These are phyloP conservation scores for Sylvia borin DNA, from an alignment of 2,797 vertebrate genomes.

Conservation along the genomic window DNA sequence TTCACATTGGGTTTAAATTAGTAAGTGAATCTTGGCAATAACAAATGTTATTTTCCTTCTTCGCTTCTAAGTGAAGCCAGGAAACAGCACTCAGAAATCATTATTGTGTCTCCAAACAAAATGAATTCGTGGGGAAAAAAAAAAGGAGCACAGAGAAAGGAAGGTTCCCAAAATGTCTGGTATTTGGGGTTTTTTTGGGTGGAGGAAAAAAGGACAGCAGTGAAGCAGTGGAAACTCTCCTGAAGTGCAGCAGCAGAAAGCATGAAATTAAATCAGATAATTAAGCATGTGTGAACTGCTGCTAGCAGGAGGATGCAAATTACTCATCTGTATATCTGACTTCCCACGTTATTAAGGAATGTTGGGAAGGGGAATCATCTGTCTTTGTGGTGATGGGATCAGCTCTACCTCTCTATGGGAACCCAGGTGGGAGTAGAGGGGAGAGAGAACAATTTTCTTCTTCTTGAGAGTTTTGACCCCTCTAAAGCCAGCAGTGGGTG, in stretches of 20 bases:
- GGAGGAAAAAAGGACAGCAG: not conserved
- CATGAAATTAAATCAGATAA: not conserved
- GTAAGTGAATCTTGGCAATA: not conserved
- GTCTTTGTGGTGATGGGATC: not conserved
- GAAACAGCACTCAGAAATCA: not conserved
- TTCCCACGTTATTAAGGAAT: not conserved
- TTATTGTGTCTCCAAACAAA: not conserved
- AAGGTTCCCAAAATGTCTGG: not conserved
- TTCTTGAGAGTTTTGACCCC: not conserved
- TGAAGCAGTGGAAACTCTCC: not conserved
- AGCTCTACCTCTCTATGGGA: not conserved
- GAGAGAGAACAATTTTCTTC: not conserved
- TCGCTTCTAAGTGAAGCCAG: not conserved
- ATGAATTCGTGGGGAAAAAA: not conserved
- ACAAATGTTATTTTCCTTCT: not conserved
- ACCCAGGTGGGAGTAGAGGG: not conserved
- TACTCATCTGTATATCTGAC: not conserved
- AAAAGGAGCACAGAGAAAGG: not conserved
- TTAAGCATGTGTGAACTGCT: not conserved
- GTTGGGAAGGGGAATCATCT: not conserved
- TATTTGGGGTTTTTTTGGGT: accelerated
- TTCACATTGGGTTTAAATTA: not conserved
- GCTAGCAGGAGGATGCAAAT: not conserved
- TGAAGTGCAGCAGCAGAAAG: not conserved
- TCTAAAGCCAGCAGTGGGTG: not conserved